Evolutionary conservation across 2,797 vertebrate genomes (phyloP).

Genomic region (Melanotaenia pygmaea): DNA sequence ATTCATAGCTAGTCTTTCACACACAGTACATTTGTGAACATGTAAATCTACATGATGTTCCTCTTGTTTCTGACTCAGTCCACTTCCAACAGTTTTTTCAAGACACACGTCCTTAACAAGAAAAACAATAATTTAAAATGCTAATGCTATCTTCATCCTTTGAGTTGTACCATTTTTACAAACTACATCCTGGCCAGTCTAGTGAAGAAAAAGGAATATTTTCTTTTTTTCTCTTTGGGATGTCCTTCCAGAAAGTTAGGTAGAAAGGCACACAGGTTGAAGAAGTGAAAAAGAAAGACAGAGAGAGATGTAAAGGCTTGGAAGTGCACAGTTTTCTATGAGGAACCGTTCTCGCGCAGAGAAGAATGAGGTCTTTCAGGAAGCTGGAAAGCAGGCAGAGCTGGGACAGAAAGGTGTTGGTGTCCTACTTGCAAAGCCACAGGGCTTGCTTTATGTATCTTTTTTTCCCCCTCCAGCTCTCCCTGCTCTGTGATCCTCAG

Average conservation of each 20-base stretch:
- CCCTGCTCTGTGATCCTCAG: slow-evolving; percentile 82
- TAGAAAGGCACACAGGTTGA: slow-evolving; percentile 58
- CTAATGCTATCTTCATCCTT: slow-evolving; percentile 58
- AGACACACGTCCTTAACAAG: slow-evolving; percentile 38
- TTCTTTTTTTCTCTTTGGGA: slow-evolving; percentile 80
- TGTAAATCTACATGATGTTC: slow-evolving; percentile 64
- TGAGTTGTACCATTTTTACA: slow-evolving; percentile 64
- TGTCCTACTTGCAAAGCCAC: slow-evolving; percentile 77
- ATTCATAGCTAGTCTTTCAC: slow-evolving; percentile 52
- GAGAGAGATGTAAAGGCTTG: slow-evolving; percentile 73
- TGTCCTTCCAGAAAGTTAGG: slow-evolving; percentile 65
- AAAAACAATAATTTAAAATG: slow-evolving; percentile 37
- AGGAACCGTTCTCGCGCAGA: slow-evolving; percentile 73
- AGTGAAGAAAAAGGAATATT: slow-evolving; percentile 65
- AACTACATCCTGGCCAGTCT: slow-evolving; percentile 72
- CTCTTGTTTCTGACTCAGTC: slow-evolving; percentile 57
- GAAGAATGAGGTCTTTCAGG: slow-evolving; percentile 81
- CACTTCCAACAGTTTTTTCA: slow-evolving; percentile 35
- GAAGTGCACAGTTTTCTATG: slow-evolving; percentile 83
- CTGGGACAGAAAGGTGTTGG: slow-evolving; percentile 60
- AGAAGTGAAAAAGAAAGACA: slow-evolving; percentile 47
- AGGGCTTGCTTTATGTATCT: slow-evolving; percentile 57
- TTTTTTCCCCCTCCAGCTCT: slow-evolving; percentile 65
- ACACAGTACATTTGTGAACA: slow-evolving; percentile 50
- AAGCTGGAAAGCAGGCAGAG: slow-evolving; percentile 63